Percentiles rank a stretch among this genome's conserved stretches.
Evolutionary conservation across 2,113 vertebrate genomes (phyloP).

Genomic region (Forbesichthys agassizii): DNA sequence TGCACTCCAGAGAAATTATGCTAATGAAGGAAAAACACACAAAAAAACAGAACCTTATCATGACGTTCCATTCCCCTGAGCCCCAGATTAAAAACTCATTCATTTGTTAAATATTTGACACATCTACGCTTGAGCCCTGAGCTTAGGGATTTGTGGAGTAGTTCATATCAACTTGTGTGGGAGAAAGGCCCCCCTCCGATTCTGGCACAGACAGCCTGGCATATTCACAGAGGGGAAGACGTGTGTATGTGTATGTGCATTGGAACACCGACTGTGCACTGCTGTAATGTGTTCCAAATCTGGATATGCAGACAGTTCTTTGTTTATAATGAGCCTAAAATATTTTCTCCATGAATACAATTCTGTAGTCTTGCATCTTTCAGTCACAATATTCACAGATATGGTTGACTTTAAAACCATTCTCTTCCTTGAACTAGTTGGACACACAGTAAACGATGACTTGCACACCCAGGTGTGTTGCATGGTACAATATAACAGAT

Average conservation of each 20-base stretch:
- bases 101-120: slow-evolving; percentile 83
- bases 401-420: slow-evolving; percentile 28
- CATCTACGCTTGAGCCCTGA: slow-evolving; percentile 74
- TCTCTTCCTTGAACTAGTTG: slow-evolving; percentile 26
- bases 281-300: slow-evolving; percentile 30
- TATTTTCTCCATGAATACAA: slow-evolving; percentile 20
- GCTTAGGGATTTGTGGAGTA: slow-evolving; percentile 67
- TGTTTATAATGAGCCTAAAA: slow-evolving; percentile 29
- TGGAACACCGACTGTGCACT: slow-evolving; percentile 33
- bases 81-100: slow-evolving; percentile 79
- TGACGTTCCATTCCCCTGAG: slow-evolving; percentile 74
- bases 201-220: slow-evolving; percentile 66
- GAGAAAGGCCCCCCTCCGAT: slow-evolving; percentile 70
- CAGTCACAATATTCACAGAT: slow-evolving; percentile 22
- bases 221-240: slow-evolving; percentile 60
- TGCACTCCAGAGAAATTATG: slow-evolving; percentile 79
- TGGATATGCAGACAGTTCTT: slow-evolving; percentile 29
- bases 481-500: slow-evolving; percentile 24
- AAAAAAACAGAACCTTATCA: slow-evolving; percentile 68
- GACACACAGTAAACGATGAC: slow-evolving; percentile 12
- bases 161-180: slow-evolving; percentile 76
- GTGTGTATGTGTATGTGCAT: slow-evolving; percentile 26
- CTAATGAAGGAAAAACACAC: slow-evolving; percentile 71
- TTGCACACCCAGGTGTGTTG: not conserved
- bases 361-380: not conserved